Percentiles rank a stretch among this genome's conserved stretches.
Conservation (phyloP, 1,140 invertebrate genomes). For the Oscheius sp. region DNA sequence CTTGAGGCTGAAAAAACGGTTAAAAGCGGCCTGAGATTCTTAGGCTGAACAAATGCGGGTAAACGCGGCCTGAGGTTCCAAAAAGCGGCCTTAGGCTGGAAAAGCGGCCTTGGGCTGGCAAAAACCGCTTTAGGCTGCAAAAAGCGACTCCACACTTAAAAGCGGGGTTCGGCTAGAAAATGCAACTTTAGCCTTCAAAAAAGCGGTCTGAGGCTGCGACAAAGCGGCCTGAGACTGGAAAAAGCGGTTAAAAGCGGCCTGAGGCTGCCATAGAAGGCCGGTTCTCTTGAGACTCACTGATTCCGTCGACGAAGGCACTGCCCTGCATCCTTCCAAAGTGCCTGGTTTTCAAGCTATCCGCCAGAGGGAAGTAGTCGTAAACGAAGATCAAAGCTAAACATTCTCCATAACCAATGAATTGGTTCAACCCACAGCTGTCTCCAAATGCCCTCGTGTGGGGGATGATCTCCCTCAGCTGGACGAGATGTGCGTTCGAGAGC, state of each 20-base stretch:
- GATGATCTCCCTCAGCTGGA: constrained; percentile 28
- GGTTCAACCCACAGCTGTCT: constrained; percentile 32
- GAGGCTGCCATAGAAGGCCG: not conserved
- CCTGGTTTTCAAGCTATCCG: constrained; percentile 79
- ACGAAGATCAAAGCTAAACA: constrained; percentile 86
- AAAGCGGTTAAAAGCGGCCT: not conserved
- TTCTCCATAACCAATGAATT: not conserved
- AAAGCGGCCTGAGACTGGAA: too few species aligned
- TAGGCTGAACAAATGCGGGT: too few species aligned
- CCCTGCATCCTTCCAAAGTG: constrained; percentile 75
- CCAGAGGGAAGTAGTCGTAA: constrained; percentile 88
- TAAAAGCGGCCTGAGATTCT: not conserved
- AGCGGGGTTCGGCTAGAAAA: not conserved
- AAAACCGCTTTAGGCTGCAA: too few species aligned
- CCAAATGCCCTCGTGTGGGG: constrained; percentile 30
- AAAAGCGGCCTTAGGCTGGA: too few species aligned
- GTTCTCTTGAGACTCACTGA: constrained; percentile 65
- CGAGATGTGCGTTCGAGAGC: constrained; percentile 16
- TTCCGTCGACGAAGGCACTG: constrained; percentile 65
- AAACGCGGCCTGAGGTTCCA: too few species aligned
- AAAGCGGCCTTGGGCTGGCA: too few species aligned
- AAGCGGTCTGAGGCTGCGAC: too few species aligned
- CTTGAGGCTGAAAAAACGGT: too few species aligned
- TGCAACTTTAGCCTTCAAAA: not conserved
- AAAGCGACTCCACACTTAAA: too few species aligned